A percentile compares a stretch with the other conserved stretches of the same genome.
Conservation (phyloP, 92 coral and sea anemone genomes). For the Siderastrea siderea region DNA sequence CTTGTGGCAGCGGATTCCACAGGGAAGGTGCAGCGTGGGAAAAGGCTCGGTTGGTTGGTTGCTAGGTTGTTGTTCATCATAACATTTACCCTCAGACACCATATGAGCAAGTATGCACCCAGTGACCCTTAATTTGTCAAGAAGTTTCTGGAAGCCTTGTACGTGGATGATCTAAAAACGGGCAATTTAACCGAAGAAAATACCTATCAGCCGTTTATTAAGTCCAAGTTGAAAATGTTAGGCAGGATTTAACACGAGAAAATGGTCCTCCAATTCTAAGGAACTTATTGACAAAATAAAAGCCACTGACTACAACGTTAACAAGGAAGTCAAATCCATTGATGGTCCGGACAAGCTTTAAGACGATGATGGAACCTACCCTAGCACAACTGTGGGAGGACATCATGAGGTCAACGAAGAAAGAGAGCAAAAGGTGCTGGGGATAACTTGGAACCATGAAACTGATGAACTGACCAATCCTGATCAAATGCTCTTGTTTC, state of each 20-base stretch:
- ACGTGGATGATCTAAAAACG: constrained; percentile 70
- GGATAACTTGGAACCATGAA: constrained; percentile 58
- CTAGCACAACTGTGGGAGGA: constrained; percentile 14
- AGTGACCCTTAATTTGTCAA: constrained; percentile 68
- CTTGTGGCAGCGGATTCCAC: no score
- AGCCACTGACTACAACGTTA: constrained; percentile 16
- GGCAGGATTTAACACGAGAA: constrained; percentile 73
- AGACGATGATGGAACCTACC: constrained; percentile 36
- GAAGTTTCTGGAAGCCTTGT: constrained; percentile 60
- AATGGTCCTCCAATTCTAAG: constrained; percentile 66
- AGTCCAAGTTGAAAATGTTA: constrained; percentile 54
- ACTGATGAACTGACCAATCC: constrained; percentile 71
- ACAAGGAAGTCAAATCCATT: not conserved
- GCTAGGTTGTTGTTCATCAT: constrained; percentile 65
- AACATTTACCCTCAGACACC: constrained; percentile 55
- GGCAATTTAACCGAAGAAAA: constrained; percentile 40
- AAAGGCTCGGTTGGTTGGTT: constrained; percentile 47
- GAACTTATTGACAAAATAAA: constrained; percentile 43
- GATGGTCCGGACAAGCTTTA: not conserved
- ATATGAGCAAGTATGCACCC: constrained; percentile 52
- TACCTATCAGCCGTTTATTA: constrained; percentile 32
- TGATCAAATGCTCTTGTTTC: constrained; percentile 57
- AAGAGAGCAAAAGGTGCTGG: constrained; percentile 58
- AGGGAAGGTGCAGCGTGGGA: no score
- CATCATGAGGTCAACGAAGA: constrained; percentile 37